Percentiles rank a stretch among this genome's conserved stretches.
phyloP scores from a whole-genome alignment of 2,888 invertebrate genomes.

The Invenusta paracnida region DNA sequence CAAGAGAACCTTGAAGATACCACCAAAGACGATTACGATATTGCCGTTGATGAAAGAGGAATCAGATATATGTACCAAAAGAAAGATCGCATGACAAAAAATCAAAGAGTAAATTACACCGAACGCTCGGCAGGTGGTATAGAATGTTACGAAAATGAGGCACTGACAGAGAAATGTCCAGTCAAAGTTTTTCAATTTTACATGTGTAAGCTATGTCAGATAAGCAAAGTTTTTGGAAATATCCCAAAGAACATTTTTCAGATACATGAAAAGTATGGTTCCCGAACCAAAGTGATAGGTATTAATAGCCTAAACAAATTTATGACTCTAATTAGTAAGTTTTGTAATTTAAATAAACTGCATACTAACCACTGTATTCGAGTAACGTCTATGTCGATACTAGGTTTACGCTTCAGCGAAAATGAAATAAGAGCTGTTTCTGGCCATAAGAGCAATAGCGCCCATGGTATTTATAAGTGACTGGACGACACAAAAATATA shows the following conservation, averaged over 20 bases:
- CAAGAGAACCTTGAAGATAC: background rate
- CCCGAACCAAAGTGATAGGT: background rate
- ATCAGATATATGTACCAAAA: background rate
- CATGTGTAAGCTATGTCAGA: background rate
- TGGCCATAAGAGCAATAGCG: background rate
- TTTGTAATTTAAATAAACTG: background rate
- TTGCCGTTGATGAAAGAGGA: background rate
- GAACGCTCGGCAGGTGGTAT: background rate
- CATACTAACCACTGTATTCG: background rate
- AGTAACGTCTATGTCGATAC: background rate
- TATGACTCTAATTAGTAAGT: background rate
- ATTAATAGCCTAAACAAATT: background rate
- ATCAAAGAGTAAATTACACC: background rate
- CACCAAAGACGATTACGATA: background rate
- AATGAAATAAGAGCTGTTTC: background rate
- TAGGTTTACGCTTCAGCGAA: background rate
- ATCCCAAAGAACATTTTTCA: background rate
- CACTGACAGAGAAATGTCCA: background rate
- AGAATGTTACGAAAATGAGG: background rate
- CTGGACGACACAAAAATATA: background rate
- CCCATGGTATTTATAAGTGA: background rate
- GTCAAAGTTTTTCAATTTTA: background rate
- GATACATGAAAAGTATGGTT: background rate
- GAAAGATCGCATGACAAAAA: background rate
- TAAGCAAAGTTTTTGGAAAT: background rate